Base-by-base conservation (phyloP, 1,140 invertebrate species). In the Thalassaphorura encarpata region DNA sequence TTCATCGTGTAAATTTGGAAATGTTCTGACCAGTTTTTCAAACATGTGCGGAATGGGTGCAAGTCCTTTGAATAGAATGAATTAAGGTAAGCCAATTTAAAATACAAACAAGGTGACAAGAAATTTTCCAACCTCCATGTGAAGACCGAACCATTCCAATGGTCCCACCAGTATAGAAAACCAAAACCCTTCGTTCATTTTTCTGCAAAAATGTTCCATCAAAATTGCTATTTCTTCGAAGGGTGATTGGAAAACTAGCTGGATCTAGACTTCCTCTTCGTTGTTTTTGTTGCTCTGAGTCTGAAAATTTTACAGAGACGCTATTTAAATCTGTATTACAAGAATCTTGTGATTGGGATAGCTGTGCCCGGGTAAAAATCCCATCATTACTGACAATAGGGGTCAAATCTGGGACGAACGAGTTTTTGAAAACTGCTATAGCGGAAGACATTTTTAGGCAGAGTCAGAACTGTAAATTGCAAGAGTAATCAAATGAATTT, bases 151-250 rank as follows among this genome's bases (percentile, higher is more conserved):
- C 74, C 88, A 92, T 92, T 21, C 88, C 89, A 60, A 92, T 92
- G 1, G 89, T 92, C 15, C 89, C 89, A 5, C 89, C 89, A 0
- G 87, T 90, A 60, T 89, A 91, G 2, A 91, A 71, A n/a, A 91
- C 86, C 15, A 89, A 71, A 2, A 90, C 82, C 55, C 73, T 72
- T 16, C 75, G 73, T 60, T 81, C 79, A 58, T 64, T 62, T 43
- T 59, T 64, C 1, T 64, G 50, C 19, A 64, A 43, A 40, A 49
- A 42, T 39, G 50, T 52, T 0, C 27, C 29, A 27, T 53, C 49
- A 43, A 56, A 63, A 21, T 49, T 56, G 8, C 19, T 23, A 42
- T 63, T 63, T 27, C 57, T 39, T 24, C 57, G 28, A 13, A 63
- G 53, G 4, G 50, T 42, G 3, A 18, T 58, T 8, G 52, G 47